Evolutionary conservation across 2,113 vertebrate genomes (phyloP), one percentile per base, ranked within the genome.

Genomic region (Campylomormyrus tamandua): DNA sequence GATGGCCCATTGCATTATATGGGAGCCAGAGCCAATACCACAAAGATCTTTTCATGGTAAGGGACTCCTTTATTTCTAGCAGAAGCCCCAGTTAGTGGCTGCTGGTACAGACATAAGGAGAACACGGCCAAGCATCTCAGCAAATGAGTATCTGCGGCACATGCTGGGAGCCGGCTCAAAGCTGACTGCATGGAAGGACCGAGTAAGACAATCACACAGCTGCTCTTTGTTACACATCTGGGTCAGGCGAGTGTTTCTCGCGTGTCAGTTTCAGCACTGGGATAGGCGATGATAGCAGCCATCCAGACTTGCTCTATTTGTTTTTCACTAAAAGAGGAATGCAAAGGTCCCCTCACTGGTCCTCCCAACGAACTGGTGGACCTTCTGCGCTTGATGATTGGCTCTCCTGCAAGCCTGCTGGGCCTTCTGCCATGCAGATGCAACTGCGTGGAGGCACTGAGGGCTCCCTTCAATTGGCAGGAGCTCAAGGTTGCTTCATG

Each of bases 221-320:
- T 92, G 92, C 24, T 91, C 89, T 91, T 35, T 83, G 90, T 91
- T 91, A 90, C 10, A 89, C 52, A 87, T 50, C 10, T 46, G 13
- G 56, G 53, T 42, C 85, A 87, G 46, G 85, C 27, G 19, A 66
- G 45, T 91, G 90, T 83, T 90, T 90, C n/a, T 49, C 46, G 56
- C 87, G 17, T 90, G 88, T 77, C 19, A 84, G 83, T 27, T 90
- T 86, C 52, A 74, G 52, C 88, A 90, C 77, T 52, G 88, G 62
- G 91, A 90, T 84, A 66, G 24, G 42, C 9, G 53, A 56, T 56
- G 15, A 83, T 42, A 53, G 50, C 85, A 50, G 35, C 19, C 53
- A 74, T 90, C 86, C 45, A 88, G 42, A 87, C 50, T 15, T 50
- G 83, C 86, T 46, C 90, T 53, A 48, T 45, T 15, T 46, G 46